phyloP scores from a whole-genome alignment of 2,888 invertebrate species.

The Stegophylla sp. region DNA sequence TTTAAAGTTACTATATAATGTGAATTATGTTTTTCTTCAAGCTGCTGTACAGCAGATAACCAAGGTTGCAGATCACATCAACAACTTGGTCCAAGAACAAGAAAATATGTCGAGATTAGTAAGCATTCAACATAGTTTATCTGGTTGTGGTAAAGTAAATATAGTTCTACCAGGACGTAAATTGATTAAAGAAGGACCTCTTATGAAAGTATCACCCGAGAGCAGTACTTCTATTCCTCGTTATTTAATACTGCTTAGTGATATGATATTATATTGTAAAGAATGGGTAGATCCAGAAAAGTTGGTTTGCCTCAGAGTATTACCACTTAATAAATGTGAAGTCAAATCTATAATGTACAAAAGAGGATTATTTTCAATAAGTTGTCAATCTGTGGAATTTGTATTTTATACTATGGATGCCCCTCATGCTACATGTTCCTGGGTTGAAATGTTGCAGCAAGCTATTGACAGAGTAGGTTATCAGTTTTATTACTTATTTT shows the following conservation, averaged over 20 bases:
- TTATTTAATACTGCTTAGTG: conserved; percentile 76
- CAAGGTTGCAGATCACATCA: conserved; percentile 75
- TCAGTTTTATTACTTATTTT: neutral
- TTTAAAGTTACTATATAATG: too few relatives aligned
- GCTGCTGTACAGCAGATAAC: conserved; percentile 75
- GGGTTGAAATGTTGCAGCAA: conserved; percentile 69
- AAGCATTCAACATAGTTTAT: conserved; percentile 72
- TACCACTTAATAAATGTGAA: conserved; percentile 75
- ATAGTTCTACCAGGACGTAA: conserved; percentile 75
- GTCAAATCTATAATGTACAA: conserved; percentile 69
- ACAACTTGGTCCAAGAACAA: conserved; percentile 76
- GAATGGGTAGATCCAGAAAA: conserved; percentile 70
- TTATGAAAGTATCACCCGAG: conserved; percentile 67
- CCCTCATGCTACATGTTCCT: conserved; percentile 68
- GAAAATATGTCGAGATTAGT: conserved; percentile 75
- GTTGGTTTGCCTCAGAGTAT: conserved; percentile 72
- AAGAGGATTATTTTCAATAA: conserved; percentile 71
- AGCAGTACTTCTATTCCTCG: conserved; percentile 67
- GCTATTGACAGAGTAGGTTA: conserved; percentile 67
- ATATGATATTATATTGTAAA: conserved; percentile 78
- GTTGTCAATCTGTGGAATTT: conserved; percentile 66
- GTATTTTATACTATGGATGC: conserved; percentile 58
- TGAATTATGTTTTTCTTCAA: conserved; percentile 63
- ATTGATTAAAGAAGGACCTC: conserved; percentile 73
- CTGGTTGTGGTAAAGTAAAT: conserved; percentile 69